Evolutionary conservation across 2,113 vertebrate genomes (phyloP).

Genomic region (Bombycilla garrulus): DNA sequence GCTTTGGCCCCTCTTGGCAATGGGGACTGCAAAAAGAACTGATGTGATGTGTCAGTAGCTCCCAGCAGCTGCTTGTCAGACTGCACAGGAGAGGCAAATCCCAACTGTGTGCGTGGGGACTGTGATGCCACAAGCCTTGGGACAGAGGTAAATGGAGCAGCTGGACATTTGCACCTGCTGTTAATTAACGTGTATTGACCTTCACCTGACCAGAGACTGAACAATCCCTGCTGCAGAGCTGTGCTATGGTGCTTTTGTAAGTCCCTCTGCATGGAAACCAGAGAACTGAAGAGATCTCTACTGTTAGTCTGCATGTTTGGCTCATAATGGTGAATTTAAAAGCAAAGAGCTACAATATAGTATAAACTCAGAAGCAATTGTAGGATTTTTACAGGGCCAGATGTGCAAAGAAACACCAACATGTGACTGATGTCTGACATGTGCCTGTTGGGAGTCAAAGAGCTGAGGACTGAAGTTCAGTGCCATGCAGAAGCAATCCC

Average conservation of each 20-base stretch:
- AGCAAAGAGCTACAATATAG: background rate
- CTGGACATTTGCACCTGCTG: background rate
- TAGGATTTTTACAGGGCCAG: background rate
- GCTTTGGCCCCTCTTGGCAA: background rate
- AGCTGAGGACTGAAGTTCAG: background rate
- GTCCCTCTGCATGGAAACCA: background rate
- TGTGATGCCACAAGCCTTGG: background rate
- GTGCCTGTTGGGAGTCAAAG: background rate
- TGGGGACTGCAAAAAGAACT: background rate
- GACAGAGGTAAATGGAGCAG: background rate
- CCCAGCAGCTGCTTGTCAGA: background rate
- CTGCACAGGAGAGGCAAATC: background rate
- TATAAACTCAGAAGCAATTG: background rate
- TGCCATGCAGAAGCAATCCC: background rate
- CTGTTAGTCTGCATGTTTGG: background rate
- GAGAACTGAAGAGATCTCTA: background rate
- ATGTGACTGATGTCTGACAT: background rate
- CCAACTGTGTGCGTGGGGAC: background rate
- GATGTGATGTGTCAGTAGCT: background rate
- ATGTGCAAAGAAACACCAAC: background rate
- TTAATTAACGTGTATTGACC: background rate
- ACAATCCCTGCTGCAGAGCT: background rate
- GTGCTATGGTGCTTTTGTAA: accelerated
- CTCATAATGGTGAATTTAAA: background rate
- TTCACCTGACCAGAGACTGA: background rate